phyloP scores from a whole-genome alignment of 1,140 invertebrate species.

The Radopholus similis region DNA sequence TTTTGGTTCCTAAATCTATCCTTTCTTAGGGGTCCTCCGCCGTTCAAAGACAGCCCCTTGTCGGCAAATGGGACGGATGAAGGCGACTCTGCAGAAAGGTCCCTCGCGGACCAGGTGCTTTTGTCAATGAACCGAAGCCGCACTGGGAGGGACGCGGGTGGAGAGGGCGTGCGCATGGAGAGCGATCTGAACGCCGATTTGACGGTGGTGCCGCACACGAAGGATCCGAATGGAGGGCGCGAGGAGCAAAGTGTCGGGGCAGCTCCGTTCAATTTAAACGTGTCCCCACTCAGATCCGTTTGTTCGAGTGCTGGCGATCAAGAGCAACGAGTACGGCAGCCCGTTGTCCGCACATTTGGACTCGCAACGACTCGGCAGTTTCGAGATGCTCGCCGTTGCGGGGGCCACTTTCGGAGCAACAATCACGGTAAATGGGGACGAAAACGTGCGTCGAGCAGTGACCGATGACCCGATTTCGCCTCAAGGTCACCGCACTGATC shows the following conservation, averaged over 20 bases:
- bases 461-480: too few relatives aligned
- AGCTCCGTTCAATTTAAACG: not conserved
- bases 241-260: not conserved
- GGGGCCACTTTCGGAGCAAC: not conserved
- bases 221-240: not conserved
- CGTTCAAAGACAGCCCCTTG: slow-evolving; percentile 34
- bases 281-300: not conserved
- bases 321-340: not conserved
- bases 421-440: not conserved
- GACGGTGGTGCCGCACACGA: slow-evolving; percentile 1
- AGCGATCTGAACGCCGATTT: slow-evolving; percentile 42
- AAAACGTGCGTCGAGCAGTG: not conserved
- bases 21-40: not conserved
- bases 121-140: slow-evolving; percentile 3
- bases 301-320: slow-evolving; percentile 10
- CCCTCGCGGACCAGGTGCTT: slow-evolving; percentile 8
- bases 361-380: slow-evolving; percentile 2
- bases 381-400: not conserved
- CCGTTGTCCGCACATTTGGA: not conserved
- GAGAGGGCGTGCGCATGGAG: slow-evolving; percentile 29
- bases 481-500: not conserved
- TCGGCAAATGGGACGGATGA: slow-evolving; percentile 1
- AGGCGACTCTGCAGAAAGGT: not conserved
- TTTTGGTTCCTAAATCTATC: not conserved
- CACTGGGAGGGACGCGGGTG: not conserved